phyloP scores from a whole-genome alignment of 1,140 invertebrate species.

The Nymphalis io region DNA sequence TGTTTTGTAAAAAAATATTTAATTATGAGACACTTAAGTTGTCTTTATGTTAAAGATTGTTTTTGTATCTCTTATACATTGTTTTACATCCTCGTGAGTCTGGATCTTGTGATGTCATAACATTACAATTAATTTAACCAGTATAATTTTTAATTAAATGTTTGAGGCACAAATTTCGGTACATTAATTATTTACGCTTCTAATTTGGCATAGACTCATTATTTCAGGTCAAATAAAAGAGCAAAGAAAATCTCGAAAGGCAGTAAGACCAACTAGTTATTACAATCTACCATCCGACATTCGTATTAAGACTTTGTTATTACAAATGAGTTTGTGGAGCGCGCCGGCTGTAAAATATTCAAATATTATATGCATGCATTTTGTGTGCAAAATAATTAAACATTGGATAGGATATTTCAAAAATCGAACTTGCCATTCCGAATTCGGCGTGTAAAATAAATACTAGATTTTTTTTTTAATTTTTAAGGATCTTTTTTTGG shows the following conservation, averaged over 20 bases:
- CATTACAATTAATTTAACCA: too few species aligned
- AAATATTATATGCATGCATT: conserved; percentile 15
- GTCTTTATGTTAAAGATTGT: too few species aligned
- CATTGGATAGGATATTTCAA: neutral
- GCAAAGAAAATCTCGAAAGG: conserved; percentile 17
- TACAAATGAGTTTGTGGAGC: conserved; percentile 36
- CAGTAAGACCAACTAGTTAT: conserved; percentile 10
- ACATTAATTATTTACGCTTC: neutral
- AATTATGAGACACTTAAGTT: too few species aligned
- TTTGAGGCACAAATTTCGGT: neutral
- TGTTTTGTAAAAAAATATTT: too few species aligned
- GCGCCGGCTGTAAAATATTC: neutral
- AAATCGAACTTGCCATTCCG: neutral
- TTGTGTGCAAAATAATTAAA: neutral
- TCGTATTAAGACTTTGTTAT: conserved; percentile 30
- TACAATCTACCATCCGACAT: conserved; percentile 18
- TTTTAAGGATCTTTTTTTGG: too few species aligned
- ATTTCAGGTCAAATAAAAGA: conserved; percentile 21
- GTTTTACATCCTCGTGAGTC: too few species aligned
- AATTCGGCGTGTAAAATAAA: too few species aligned
- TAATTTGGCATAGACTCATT: neutral
- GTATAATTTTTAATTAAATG: too few species aligned
- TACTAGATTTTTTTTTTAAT: too few species aligned
- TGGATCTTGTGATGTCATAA: too few species aligned
- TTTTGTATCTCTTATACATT: too few species aligned